phyloP scores from a whole-genome alignment of 2,888 invertebrate species.

The Cylindroiulus punctatus region DNA sequence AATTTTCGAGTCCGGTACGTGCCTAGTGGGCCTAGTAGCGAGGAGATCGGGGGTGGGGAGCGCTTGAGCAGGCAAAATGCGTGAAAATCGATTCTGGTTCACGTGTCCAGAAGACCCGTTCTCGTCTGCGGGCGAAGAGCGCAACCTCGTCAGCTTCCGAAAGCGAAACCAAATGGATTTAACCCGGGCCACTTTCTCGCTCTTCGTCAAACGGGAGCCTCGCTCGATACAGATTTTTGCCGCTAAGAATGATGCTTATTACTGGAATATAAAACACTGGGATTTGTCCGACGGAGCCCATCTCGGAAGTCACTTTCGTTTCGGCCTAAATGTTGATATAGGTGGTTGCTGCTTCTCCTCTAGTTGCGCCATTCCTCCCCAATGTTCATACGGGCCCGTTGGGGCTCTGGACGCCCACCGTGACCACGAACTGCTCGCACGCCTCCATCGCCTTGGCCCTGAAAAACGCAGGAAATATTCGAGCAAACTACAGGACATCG shows the following conservation, averaged over 20 bases:
- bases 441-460: constrained; percentile 53
- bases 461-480: not conserved
- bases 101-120: too few species aligned
- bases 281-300: not conserved
- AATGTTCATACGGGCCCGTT: constrained; percentile 52
- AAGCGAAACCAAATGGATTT: not conserved
- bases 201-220: not conserved
- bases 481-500: too few species aligned
- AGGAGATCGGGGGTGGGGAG: not conserved
- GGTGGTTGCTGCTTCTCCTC: not conserved
- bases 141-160: not conserved
- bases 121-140: too few species aligned
- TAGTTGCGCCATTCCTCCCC: not conserved
- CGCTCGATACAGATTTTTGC: not conserved
- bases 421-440: constrained; percentile 37
- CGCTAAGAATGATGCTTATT: not conserved
- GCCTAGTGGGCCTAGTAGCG: too few species aligned
- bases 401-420: constrained; percentile 44
- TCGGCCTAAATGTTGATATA: not conserved
- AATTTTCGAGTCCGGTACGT: too few species aligned
- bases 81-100: too few species aligned
- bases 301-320: not conserved
- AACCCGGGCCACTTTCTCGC: not conserved
- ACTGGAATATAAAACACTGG: not conserved
- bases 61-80: not conserved